Evolutionary conservation across 2,797 vertebrate species (phyloP).

Genomic region (Dermochelys coriacea): DNA sequence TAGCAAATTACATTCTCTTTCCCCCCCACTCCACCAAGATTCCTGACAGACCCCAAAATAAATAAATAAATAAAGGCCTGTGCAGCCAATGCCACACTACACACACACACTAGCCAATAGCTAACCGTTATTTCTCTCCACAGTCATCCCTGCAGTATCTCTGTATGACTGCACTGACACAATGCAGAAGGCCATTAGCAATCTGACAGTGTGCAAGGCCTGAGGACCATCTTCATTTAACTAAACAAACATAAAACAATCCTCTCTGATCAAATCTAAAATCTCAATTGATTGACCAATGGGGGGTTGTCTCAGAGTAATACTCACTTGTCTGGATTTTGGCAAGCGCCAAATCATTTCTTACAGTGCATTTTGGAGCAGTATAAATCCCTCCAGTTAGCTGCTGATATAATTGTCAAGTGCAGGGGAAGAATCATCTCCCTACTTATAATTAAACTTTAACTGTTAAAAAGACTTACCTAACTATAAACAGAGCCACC

Average conservation of each 20-base stretch:
- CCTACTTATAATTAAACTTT: background rate
- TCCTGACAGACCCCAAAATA: conserved; percentile 1
- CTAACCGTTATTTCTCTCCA: conserved; percentile 35
- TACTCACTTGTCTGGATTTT: background rate
- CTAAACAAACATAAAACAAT: conserved; percentile 51
- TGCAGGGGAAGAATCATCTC: background rate
- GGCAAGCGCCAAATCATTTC: background rate
- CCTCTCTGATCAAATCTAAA: conserved; percentile 20
- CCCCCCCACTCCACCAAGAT: background rate
- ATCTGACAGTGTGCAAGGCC: background rate
- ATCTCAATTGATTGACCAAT: background rate
- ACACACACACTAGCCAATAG: background rate
- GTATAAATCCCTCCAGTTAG: background rate
- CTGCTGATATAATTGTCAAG: conserved; percentile 27
- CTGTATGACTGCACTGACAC: conserved; percentile 33
- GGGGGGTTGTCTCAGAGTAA: background rate
- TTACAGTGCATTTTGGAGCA: background rate
- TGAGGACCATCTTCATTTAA: conserved; percentile 30
- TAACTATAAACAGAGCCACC: background rate
- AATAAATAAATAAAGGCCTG: background rate
- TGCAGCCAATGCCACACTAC: background rate
- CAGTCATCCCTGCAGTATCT: conserved; percentile 32
- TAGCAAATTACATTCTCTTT: background rate
- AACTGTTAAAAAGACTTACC: conserved; percentile 26
- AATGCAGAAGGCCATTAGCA: conserved; percentile 41